Evolutionary conservation across 2,888 invertebrate genomes (phyloP).

Genomic region (Herminia tarsipennalis): DNA sequence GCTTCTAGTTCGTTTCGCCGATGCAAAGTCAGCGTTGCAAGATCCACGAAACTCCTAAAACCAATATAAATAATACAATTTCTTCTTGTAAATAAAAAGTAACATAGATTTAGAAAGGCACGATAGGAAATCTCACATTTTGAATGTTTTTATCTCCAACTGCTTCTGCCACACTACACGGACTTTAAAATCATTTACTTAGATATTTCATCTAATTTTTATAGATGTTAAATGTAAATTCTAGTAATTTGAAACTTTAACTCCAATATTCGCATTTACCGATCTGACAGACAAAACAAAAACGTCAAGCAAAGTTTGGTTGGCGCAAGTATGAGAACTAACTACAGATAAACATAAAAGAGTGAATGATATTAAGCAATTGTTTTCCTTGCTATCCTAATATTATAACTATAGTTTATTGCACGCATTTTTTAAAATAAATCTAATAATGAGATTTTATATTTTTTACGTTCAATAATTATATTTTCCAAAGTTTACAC

Average conservation of each 20-base stretch:
- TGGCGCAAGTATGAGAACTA: neutral
- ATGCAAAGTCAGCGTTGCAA: slow-evolving; percentile 71
- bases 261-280: slow-evolving; percentile 2
- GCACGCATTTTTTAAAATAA: too few species aligned
- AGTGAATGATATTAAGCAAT: too few species aligned
- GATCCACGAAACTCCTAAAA: slow-evolving; percentile 76
- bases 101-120: slow-evolving; percentile 36
- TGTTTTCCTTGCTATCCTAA: too few species aligned
- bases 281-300: neutral
- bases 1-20: slow-evolving; percentile 72
- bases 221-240: neutral
- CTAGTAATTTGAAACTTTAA: neutral
- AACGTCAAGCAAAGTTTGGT: neutral
- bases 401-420: too few species aligned
- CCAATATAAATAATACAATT: slow-evolving; percentile 7
- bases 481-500: neutral
- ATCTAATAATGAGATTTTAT: too few species aligned
- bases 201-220: neutral
- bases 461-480: too few species aligned
- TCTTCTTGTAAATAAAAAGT: slow-evolving; percentile 18
- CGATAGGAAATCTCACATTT: slow-evolving; percentile 47
- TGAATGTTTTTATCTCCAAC: slow-evolving; percentile 4
- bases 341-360: neutral
- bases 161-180: neutral
- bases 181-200: neutral